These are phyloP conservation scores for Acromyrmex heyeri DNA, from an alignment of 1,140 invertebrate genomes.

Conservation along the genomic window DNA sequence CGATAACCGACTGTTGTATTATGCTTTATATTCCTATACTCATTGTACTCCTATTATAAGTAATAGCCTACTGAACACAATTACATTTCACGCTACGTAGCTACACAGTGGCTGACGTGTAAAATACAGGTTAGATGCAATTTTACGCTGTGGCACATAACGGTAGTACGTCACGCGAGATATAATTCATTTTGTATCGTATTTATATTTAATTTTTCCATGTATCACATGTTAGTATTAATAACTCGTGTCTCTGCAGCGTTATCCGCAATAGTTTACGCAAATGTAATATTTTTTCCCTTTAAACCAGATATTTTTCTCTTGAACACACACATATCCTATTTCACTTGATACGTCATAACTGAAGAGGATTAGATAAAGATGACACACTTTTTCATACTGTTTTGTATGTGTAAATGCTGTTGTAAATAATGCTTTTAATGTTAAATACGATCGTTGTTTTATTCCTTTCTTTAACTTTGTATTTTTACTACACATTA, in stretches of 20 bases:
- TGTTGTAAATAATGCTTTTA: neutral
- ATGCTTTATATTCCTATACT: constrained; percentile 30
- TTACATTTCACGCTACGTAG: constrained; percentile 55
- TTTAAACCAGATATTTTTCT: constrained; percentile 18
- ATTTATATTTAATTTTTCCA: constrained; percentile 55
- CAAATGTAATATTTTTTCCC: neutral
- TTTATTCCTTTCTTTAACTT: neutral
- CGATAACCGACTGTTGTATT: constrained; percentile 38
- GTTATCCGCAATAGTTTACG: neutral
- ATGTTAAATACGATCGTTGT: constrained; percentile 10
- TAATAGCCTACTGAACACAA: constrained; percentile 55
- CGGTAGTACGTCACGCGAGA: constrained; percentile 49
- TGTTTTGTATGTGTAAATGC: neutral
- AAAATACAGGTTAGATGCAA: constrained; percentile 60
- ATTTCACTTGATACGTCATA: neutral
- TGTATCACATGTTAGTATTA: constrained; percentile 35
- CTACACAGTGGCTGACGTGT: constrained; percentile 44
- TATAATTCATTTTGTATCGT: constrained; percentile 52
- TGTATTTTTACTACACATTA: neutral
- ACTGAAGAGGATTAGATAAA: constrained; percentile 33
- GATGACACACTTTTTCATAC: constrained; percentile 15
- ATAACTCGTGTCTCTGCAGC: constrained; percentile 1
- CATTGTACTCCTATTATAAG: constrained; percentile 50
- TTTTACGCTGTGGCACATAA: constrained; percentile 51
- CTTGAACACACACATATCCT: neutral